Conservation (phyloP, 2,797 vertebrate species). For the Trachurus trachurus region DNA sequence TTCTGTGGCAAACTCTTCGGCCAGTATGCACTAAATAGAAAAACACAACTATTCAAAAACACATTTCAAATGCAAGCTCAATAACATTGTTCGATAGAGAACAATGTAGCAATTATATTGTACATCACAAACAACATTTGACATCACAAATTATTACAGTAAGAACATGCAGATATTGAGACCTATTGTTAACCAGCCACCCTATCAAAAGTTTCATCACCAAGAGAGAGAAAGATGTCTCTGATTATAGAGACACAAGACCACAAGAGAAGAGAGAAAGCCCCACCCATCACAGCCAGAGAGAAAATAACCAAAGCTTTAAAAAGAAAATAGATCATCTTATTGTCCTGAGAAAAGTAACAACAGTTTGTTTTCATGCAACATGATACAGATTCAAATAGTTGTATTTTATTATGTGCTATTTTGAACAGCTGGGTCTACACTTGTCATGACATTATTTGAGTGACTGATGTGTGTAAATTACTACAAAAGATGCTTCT, state of each 20-base stretch:
- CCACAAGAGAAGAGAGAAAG: background rate
- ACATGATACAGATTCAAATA: background rate
- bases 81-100: background rate
- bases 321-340: background rate
- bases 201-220: background rate
- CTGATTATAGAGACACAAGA: slow-evolving; percentile 15
- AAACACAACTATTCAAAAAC: background rate
- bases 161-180: slow-evolving; percentile 3
- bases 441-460: background rate
- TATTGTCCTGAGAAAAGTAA: background rate
- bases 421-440: background rate
- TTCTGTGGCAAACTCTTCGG: background rate
- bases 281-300: background rate
- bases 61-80: background rate
- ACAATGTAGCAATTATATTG: slow-evolving; percentile 10
- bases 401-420: background rate
- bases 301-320: background rate
- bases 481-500: background rate
- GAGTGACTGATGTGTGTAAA: background rate
- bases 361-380: background rate
- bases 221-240: background rate
- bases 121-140: slow-evolving; percentile 6
- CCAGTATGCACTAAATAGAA: background rate
- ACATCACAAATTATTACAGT: slow-evolving; percentile 4
- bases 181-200: slow-evolving; percentile 21